Base-by-base conservation (phyloP, 2,797 vertebrate species). In the Sylvilagus floridanus region DNA sequence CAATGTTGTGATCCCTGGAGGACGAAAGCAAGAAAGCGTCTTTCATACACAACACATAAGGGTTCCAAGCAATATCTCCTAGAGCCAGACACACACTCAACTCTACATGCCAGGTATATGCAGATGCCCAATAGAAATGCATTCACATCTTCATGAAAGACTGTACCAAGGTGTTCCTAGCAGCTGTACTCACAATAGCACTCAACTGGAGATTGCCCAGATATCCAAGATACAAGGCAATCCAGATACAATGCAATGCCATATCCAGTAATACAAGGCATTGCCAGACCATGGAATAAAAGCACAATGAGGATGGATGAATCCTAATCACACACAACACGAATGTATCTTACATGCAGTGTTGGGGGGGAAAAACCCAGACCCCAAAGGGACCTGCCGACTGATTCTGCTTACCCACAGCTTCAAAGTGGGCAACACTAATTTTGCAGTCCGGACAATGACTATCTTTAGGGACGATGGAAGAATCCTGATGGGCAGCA, bases 351-450 rank as follows among this genome's bases (percentile, higher is more conserved):
- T 79, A 47, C 52, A 66, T 5, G 8, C 3, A 62, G 60, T 21
- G 22, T 6, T 5, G 22, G 24, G 16, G 14, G 42, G 10, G 57
- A 35, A 57, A 37, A 72, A 84, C 32, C 14, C 60, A 62, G 60
- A 22, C n/a, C 28, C 30, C 3, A 75, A 72, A 69, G 35, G 17
- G 30, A 21, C 35, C 11, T 4, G 26, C 52, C 69, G 12, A 5
- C 13, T 52, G 50, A 69, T 42, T 63, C 88, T 84, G 14, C 52
- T 82, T 52, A 32, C 16, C 32, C 7, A 69, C 68, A 68, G 30
- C 72, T 69, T 93, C 32, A 30, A 85, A 90, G 69, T 19, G 81
- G 71, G 42, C 32, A 26, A 35, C 30, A 66, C 37, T n/a, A 9
- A 63, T 19, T 30, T 26, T 37, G 50, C 6, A 42, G 68, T 54